These are phyloP conservation scores for Tryphoninae sp. DNA, from an alignment of 2,888 invertebrate species.

Conservation along the genomic window DNA sequence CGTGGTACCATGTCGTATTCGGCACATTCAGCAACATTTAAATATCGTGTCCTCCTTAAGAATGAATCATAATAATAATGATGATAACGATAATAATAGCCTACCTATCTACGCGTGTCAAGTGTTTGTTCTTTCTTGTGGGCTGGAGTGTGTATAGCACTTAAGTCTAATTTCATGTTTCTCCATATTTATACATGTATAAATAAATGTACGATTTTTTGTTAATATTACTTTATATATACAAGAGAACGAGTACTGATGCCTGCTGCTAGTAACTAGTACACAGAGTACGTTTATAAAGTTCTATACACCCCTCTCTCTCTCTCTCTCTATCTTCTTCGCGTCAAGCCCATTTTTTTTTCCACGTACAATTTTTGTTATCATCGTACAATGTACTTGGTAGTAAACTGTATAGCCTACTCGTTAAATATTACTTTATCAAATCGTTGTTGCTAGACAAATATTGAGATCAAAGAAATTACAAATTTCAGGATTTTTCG, in stretches of 20 bases:
- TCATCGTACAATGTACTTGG: conserved; percentile 61
- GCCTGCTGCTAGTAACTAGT: conserved; percentile 73
- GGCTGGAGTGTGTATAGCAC: conserved; percentile 69
- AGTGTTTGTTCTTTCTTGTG: conserved; percentile 70
- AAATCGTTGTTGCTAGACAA: conserved; percentile 79
- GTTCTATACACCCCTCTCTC: conserved; percentile 72
- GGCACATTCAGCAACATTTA: conserved; percentile 78
- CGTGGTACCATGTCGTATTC: conserved; percentile 51
- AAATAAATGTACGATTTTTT: conserved; percentile 74
- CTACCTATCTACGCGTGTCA: conserved; percentile 78
- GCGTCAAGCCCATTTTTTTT: conserved; percentile 14
- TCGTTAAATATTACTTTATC: conserved; percentile 76
- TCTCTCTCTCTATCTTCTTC: conserved; percentile 22
- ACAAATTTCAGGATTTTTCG: conserved; percentile 72
- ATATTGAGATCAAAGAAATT: conserved; percentile 81
- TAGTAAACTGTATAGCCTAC: conserved; percentile 74
- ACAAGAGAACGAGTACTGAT: conserved; percentile 69
- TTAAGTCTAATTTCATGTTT: conserved; percentile 65
- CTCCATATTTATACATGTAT: conserved; percentile 74
- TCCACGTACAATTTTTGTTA: conserved; percentile 19
- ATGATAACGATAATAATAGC: conserved; percentile 77
- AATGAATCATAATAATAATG: conserved; percentile 74
- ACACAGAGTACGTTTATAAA: conserved; percentile 74
- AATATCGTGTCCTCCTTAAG: conserved; percentile 78
- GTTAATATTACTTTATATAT: conserved; percentile 44